Base-by-base conservation (phyloP, 2,797 vertebrate species). In the Cyprinella venusta region DNA sequence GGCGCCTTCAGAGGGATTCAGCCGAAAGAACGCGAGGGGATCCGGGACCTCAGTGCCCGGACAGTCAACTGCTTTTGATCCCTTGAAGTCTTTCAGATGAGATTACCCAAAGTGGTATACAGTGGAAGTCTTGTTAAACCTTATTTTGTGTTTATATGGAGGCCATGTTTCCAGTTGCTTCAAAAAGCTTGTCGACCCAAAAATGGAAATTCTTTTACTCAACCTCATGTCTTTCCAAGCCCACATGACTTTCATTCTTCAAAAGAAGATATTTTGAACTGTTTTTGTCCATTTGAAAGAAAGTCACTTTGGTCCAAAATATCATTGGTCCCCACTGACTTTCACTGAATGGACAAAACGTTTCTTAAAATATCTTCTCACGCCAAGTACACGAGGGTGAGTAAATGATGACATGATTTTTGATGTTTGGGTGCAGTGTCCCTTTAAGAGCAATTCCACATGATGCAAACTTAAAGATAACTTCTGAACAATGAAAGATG, bases 1-100 rank as follows among this genome's bases (percentile, higher is more conserved):
- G 82, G 87, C 81, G 80, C 85, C 89, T 88, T 88, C 83, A 85
- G 77, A 86, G 81, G 86, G 81, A 69, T 87, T 77, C 80, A 59
- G 86, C 72, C 86, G 84, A 89, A 85, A 87, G 80, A 84, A 85
- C 86, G 21, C 82, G 78, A 87, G 61, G 86, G 84, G 86, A 87
- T 89, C 80, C 80, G 69, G 77, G 74, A 85, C 76, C 85, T 83
- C 80, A 85, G 85, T 83, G 85, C 86, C 74, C 78, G 78, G 79
- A 87, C 86, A 87, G 88, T 89, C 88, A 84, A 85, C 69, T 74
- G 86, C 84, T 84, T 89, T 89, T 89, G 84, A 89, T 87, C 86
- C 82, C 64, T 87, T 87, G 74, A 81, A 85, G 83, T 71, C 79
- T 86, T 87, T 88, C 76, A 87, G 64, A 63, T 56, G 33, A 42